Conservation (phyloP, 2,797 vertebrate species). For the Buceros bicornis region DNA sequence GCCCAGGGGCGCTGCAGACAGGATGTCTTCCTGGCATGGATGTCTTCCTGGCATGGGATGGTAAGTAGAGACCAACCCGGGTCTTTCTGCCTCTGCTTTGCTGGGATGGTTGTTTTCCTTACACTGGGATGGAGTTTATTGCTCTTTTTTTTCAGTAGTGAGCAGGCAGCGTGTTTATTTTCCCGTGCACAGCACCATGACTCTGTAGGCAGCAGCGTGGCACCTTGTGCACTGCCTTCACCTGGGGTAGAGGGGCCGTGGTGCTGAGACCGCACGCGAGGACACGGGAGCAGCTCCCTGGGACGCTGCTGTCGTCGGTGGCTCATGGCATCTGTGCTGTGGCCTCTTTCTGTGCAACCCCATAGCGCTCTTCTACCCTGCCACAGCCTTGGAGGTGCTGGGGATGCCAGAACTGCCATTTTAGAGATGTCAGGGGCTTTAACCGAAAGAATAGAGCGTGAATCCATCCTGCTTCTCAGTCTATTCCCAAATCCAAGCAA, state of each 20-base stretch:
- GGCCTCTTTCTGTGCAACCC: accelerated
- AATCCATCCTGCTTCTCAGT: not conserved
- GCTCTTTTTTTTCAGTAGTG: not conserved
- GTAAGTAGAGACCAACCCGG: not conserved
- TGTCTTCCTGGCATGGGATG: not conserved
- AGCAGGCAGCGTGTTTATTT: not conserved
- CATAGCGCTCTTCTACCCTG: accelerated
- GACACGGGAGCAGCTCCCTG: not conserved
- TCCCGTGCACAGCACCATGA: not conserved
- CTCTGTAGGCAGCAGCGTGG: not conserved
- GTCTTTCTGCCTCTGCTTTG: not conserved
- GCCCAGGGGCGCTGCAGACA: not conserved
- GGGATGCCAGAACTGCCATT: not conserved
- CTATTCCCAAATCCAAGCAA: not conserved
- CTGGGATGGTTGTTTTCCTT: not conserved
- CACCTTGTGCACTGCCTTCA: not conserved
- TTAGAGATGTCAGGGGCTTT: not conserved
- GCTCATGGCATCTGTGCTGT: not conserved
- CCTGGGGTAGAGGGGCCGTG: accelerated
- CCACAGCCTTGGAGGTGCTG: accelerated
- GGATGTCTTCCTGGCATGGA: accelerated
- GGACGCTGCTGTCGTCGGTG: not conserved
- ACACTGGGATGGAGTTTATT: not conserved
- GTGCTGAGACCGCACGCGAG: not conserved
- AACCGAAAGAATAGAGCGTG: not conserved